phyloP scores from a whole-genome alignment of 92 coral and sea anemone genomes.

The Porites divaricata region DNA sequence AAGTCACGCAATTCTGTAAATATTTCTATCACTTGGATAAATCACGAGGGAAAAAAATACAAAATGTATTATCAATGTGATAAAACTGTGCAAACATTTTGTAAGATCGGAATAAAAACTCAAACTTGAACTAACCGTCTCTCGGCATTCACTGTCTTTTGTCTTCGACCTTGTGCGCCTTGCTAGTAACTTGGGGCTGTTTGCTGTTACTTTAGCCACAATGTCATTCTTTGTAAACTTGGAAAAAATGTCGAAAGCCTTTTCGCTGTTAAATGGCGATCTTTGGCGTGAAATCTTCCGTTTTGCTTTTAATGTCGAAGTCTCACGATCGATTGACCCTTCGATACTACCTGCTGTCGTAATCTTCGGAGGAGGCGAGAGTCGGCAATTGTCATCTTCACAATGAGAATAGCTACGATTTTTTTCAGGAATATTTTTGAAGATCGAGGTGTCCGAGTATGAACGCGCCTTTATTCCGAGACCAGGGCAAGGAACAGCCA shows the following conservation, averaged over 20 bases:
- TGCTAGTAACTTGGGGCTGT: slow-evolving; percentile 44
- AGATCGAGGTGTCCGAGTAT: slow-evolving; percentile 70
- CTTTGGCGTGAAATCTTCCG: slow-evolving; percentile 54
- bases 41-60: background rate
- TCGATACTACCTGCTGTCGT: slow-evolving; percentile 13
- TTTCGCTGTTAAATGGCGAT: slow-evolving; percentile 63
- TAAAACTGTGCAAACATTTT: background rate
- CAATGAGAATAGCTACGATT: slow-evolving; percentile 23
- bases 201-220: slow-evolving; percentile 54
- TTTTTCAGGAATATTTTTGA: slow-evolving; percentile 48
- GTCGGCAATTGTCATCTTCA: slow-evolving; percentile 13
- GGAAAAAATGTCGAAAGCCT: slow-evolving; percentile 66
- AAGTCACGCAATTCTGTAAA: slow-evolving; percentile 40
- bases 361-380: slow-evolving; percentile 22
- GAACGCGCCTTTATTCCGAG: slow-evolving; percentile 54
- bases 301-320: slow-evolving; percentile 11
- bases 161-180: slow-evolving; percentile 39
- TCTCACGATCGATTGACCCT: slow-evolving; percentile 2
- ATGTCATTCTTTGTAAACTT: slow-evolving; percentile 61
- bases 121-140: slow-evolving; percentile 22
- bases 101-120: background rate
- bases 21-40: slow-evolving; percentile 28
- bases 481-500: slow-evolving; percentile 25
- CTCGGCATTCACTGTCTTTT: slow-evolving; percentile 23
- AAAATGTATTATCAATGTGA: background rate